Percentiles rank a stretch among this genome's conserved stretches.
Evolutionary conservation across 2,888 invertebrate species (phyloP).

Genomic region (Malachius bipustulatus): DNA sequence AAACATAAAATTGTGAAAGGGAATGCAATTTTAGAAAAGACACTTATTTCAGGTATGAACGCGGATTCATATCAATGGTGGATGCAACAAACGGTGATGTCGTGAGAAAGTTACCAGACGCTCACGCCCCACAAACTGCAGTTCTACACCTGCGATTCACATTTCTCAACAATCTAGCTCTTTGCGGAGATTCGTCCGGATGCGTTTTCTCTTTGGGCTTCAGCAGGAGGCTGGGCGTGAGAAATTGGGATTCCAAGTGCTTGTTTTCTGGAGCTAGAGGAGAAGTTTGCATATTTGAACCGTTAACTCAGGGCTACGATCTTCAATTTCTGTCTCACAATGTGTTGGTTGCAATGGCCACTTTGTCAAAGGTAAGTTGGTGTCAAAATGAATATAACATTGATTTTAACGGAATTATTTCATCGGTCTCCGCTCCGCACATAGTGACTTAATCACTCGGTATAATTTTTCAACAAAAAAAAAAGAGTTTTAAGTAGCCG

Average conservation of each 20-base stretch:
- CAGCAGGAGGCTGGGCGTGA: slow-evolving; percentile 74
- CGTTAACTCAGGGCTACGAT: slow-evolving; percentile 41
- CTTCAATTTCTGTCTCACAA: slow-evolving; percentile 59
- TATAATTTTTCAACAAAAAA: too few relatives aligned
- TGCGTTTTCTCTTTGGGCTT: slow-evolving; percentile 92
- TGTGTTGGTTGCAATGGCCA: slow-evolving; percentile 83
- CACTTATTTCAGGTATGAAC: slow-evolving; percentile 43
- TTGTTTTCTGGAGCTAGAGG: slow-evolving; percentile 95
- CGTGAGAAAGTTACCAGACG: slow-evolving; percentile 61
- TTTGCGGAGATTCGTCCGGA: slow-evolving; percentile 75
- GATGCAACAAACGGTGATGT: slow-evolving; percentile 72
- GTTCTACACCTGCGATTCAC: slow-evolving; percentile 55
- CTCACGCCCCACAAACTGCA: slow-evolving; percentile 73
- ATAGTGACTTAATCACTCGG: too few relatives aligned
- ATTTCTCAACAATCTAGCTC: slow-evolving; percentile 45
- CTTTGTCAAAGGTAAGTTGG: slow-evolving; percentile 68
- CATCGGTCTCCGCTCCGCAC: too few relatives aligned
- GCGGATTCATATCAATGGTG: slow-evolving; percentile 84
- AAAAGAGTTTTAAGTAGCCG: too few relatives aligned
- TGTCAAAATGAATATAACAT: slow-evolving; percentile 1
- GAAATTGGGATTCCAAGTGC: slow-evolving; percentile 83
- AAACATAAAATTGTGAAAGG: slow-evolving; percentile 4
- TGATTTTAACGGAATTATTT: too few relatives aligned
- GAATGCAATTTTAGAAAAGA: slow-evolving; percentile 3
- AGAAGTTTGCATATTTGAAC: slow-evolving; percentile 73